phyloP scores from a whole-genome alignment of 2,113 vertebrate genomes.

The Oryzias melastigma region DNA sequence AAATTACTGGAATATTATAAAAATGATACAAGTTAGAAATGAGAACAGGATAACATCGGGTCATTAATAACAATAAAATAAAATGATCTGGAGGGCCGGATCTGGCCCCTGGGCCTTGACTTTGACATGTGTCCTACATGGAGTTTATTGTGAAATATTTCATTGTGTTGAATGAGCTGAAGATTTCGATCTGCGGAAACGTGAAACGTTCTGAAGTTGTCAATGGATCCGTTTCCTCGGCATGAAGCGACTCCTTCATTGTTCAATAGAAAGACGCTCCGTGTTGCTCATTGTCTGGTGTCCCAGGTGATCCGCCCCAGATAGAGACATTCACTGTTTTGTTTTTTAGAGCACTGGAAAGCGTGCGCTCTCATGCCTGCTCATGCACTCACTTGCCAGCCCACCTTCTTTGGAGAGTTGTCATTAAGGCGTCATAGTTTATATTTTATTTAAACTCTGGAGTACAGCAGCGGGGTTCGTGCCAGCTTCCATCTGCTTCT shows the following conservation, averaged over 20 bases:
- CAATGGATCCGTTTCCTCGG: neutral
- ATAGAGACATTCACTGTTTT: conserved; percentile 42
- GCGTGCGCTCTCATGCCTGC: neutral
- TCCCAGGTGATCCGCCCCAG: conserved; percentile 52
- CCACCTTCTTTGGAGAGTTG: conserved; percentile 37
- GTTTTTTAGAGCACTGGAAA: conserved; percentile 20
- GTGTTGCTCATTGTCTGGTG: conserved; percentile 35
- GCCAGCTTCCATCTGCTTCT: conserved; percentile 42
- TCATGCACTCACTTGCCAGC: conserved; percentile 6
- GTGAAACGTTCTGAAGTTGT: neutral
- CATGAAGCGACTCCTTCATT: conserved; percentile 33
- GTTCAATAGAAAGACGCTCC: conserved; percentile 34
- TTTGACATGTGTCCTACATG: too few species aligned
- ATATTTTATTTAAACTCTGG: conserved; percentile 60
- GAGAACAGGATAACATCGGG: too few species aligned
- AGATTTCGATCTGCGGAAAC: too few species aligned
- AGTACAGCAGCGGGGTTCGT: conserved; percentile 29
- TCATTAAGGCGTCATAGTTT: conserved; percentile 48
- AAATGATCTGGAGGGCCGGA: too few species aligned
- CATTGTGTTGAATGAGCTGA: too few species aligned
- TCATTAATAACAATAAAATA: too few species aligned
- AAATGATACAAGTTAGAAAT: too few species aligned
- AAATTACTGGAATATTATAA: too few species aligned
- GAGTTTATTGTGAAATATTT: too few species aligned
- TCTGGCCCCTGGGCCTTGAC: too few species aligned